Conservation (phyloP, 2,888 invertebrate genomes). For the Therioaphis trifolii region DNA sequence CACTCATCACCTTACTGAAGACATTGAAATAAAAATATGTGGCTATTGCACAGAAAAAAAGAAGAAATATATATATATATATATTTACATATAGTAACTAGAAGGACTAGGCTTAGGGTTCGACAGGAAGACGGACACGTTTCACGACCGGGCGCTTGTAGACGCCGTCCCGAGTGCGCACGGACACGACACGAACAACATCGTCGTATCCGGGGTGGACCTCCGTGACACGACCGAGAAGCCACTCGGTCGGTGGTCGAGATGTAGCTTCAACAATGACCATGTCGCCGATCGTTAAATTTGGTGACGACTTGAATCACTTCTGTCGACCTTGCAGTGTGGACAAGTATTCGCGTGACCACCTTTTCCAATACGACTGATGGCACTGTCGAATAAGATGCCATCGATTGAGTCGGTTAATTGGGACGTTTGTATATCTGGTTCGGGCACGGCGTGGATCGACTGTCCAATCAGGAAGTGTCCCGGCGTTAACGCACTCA, state of each 20-base stretch:
- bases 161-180: too few relatives aligned
- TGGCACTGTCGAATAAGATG: background rate
- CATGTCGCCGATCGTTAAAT: background rate
- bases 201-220: background rate
- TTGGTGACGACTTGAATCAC: background rate
- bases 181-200: too few relatives aligned
- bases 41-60: background rate
- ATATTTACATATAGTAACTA: background rate
- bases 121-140: background rate
- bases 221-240: background rate
- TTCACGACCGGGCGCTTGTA: too few relatives aligned
- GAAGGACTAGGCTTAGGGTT: background rate
- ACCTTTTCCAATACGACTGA: background rate
- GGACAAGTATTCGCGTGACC: background rate
- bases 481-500: background rate
- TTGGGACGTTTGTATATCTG: background rate
- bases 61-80: too few relatives aligned
- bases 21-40: background rate
- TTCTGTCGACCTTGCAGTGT: too few relatives aligned
- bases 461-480: background rate
- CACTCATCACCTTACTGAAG: background rate
- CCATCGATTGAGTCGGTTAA: too few relatives aligned
- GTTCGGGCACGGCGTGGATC: background rate
- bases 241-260: background rate
- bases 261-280: background rate